phyloP scores from a whole-genome alignment of 2,888 invertebrate genomes.

The Leptinotarsa haldemani region DNA sequence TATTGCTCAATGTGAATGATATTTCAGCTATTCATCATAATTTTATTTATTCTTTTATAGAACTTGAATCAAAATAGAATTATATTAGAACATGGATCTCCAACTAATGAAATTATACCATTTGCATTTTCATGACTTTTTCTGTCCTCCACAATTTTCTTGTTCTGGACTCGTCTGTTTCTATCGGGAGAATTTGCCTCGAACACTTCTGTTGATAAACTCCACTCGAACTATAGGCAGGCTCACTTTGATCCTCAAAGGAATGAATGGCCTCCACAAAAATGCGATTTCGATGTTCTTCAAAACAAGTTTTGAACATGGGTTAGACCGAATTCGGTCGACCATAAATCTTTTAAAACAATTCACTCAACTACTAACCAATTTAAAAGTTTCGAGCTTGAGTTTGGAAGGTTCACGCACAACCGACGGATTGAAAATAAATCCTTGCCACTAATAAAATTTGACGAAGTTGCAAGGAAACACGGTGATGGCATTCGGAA shows the following conservation, averaged over 20 bases:
- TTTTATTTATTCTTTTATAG: too few species aligned
- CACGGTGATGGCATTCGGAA: constrained; percentile 20
- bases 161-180: background rate
- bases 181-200: background rate
- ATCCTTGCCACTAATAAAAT: constrained; percentile 19
- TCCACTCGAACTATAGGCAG: background rate
- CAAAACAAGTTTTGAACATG: constrained; percentile 34
- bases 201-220: constrained; percentile 1
- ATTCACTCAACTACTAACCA: constrained; percentile 30
- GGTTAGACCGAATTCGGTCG: constrained; percentile 23
- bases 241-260: constrained; percentile 10
- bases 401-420: constrained; percentile 15
- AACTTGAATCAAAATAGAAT: too few species aligned
- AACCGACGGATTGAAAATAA: constrained; percentile 15
- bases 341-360: constrained; percentile 38
- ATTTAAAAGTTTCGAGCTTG: constrained; percentile 32
- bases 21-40: too few species aligned
- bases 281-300: constrained; percentile 32
- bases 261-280: constrained; percentile 28
- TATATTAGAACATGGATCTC: too few species aligned
- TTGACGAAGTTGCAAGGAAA: constrained; percentile 19
- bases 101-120: too few species aligned
- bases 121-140: too few species aligned
- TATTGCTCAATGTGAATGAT: too few species aligned
- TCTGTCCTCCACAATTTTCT: too few species aligned